Conservation (phyloP, 2,888 invertebrate genomes). For the Agrotis ipsilon region DNA sequence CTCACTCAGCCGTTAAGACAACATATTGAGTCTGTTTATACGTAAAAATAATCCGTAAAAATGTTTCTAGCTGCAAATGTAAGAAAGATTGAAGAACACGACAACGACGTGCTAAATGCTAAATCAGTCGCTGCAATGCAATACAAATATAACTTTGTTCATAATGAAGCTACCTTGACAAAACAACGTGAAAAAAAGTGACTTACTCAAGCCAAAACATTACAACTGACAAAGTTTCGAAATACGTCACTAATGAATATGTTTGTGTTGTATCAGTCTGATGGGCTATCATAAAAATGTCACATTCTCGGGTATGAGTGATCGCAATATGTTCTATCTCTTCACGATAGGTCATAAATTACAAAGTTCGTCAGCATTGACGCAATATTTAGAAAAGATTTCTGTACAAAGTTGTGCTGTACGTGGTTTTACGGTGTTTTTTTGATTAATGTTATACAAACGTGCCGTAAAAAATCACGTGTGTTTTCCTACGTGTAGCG, state of each 20-base stretch:
- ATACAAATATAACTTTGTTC: slow-evolving; percentile 27
- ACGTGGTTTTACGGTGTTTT: slow-evolving; percentile 66
- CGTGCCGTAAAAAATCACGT: slow-evolving; percentile 63
- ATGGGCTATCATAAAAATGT: slow-evolving; percentile 56
- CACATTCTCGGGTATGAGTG: slow-evolving; percentile 51
- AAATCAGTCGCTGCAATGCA: slow-evolving; percentile 12
- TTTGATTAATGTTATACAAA: slow-evolving; percentile 53
- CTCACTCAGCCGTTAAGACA: neutral
- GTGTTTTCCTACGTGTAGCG: slow-evolving; percentile 25
- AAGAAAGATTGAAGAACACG: no score
- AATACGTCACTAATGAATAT: slow-evolving; percentile 46
- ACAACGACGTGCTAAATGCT: slow-evolving; percentile 19
- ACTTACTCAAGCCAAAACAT: slow-evolving; percentile 48
- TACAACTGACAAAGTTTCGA: slow-evolving; percentile 45
- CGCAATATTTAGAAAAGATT: slow-evolving; percentile 63
- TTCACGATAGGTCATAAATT: slow-evolving; percentile 65
- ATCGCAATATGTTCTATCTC: slow-evolving; percentile 58
- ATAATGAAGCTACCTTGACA: slow-evolving; percentile 18
- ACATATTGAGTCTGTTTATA: neutral
- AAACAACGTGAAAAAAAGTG: slow-evolving; percentile 37
- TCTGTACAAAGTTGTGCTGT: slow-evolving; percentile 45
- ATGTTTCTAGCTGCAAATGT: no score
- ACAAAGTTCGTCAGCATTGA: slow-evolving; percentile 57
- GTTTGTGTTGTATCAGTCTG: slow-evolving; percentile 46
- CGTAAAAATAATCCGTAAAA: neutral